A percentile compares a stretch with the other conserved stretches of the same genome.
These are phyloP conservation scores for Morpho deidamia DNA, from an alignment of 2,888 invertebrate species.

Conservation along the genomic window DNA sequence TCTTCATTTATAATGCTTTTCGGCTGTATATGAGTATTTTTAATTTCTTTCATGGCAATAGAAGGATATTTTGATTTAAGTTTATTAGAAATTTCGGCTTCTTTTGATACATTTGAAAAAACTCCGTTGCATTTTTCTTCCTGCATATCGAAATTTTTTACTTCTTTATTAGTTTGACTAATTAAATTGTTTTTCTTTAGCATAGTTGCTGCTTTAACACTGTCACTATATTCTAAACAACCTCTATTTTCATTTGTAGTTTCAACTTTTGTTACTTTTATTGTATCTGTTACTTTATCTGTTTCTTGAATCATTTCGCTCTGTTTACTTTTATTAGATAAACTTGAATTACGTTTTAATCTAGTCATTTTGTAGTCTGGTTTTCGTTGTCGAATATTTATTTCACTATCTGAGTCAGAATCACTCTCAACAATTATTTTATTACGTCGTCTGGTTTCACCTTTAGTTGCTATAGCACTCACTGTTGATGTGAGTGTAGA, in stretches of 20 bases:
- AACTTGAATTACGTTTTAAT: conserved; percentile 64
- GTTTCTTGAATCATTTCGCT: conserved; percentile 47
- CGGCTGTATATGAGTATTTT: conserved; percentile 1
- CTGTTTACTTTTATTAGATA: conserved; percentile 56
- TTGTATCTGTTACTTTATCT: conserved; percentile 53
- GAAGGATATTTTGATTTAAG: conserved; percentile 1
- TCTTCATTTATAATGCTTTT: conserved; percentile 9
- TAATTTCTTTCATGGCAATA: background rate
- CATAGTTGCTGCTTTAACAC: conserved; percentile 29
- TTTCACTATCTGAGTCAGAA: conserved; percentile 61
- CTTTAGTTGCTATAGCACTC: conserved; percentile 75
- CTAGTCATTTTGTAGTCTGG: conserved; percentile 67
- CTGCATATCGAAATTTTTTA: conserved; percentile 6
- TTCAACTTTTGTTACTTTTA: conserved; percentile 53
- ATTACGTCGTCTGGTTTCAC: conserved; percentile 67
- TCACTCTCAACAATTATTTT: conserved; percentile 66
- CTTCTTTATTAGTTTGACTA: conserved; percentile 17
- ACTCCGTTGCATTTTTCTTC: conserved; percentile 17
- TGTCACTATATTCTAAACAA: conserved; percentile 46
- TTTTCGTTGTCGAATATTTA: conserved; percentile 64
- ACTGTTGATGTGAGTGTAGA: conserved; percentile 73
- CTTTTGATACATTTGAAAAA: conserved; percentile 10
- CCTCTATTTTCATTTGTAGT: conserved; percentile 57
- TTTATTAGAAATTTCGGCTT: conserved; percentile 1
- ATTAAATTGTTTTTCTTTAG: conserved; percentile 35